These are phyloP conservation scores for Cyrtonyx montezumae DNA, from an alignment of 2,113 vertebrate genomes.

Conservation along the genomic window DNA sequence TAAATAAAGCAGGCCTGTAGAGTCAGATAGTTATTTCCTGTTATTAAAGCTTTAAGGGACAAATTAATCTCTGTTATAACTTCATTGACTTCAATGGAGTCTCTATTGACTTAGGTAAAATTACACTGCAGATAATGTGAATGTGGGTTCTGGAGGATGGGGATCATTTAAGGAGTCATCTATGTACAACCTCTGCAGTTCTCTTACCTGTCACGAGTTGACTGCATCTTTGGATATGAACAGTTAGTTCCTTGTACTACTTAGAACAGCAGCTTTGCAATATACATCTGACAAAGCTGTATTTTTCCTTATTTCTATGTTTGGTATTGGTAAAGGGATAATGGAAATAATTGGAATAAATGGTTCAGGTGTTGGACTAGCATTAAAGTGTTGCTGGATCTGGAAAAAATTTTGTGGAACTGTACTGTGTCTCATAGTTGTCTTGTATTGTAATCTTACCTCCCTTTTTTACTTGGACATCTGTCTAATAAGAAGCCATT, in stretches of 20 bases:
- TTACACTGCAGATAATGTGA: neutral
- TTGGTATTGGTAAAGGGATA: neutral
- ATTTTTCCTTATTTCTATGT: no score
- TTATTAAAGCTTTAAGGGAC: slow-evolving; percentile 34
- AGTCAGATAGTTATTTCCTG: slow-evolving; percentile 46
- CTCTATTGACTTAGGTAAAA: slow-evolving; percentile 7
- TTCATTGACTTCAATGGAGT: slow-evolving; percentile 2
- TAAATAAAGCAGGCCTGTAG: neutral
- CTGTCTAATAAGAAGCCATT: neutral
- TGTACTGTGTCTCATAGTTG: neutral
- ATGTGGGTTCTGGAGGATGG: neutral
- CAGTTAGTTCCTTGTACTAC: neutral
- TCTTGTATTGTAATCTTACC: neutral
- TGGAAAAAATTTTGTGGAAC: neutral
- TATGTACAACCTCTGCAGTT: neutral
- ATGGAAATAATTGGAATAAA: neutral
- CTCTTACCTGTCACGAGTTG: neutral
- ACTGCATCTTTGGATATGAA: neutral
- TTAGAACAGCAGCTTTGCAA: neutral
- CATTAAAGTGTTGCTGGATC: fast-evolving
- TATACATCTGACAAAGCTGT: neutral
- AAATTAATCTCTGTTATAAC: slow-evolving; percentile 33
- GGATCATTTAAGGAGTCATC: neutral
- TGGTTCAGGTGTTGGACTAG: neutral
- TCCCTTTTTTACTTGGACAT: neutral